Base-by-base conservation (phyloP, 2,888 invertebrate genomes). In the Ommatoiulus sabulosus region DNA sequence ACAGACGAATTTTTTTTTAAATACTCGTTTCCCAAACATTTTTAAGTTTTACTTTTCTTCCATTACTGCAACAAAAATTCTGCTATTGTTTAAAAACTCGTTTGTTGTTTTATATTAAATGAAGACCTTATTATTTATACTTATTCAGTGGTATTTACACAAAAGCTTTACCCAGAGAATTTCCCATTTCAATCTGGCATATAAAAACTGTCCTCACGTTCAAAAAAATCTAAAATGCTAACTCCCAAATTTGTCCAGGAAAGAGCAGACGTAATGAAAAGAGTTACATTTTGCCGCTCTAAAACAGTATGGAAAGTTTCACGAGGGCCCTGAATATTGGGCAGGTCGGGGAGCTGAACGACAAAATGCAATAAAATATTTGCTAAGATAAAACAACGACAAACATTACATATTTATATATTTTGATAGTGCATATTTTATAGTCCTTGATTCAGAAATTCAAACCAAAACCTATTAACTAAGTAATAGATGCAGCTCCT, bases 371-470 rank as follows among this genome's bases (percentile, higher is more conserved):
- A 17, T 63, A 63, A 63, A 63, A 63, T 63, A 63, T 63, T 5
- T 6, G 63, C 63, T 63, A 63, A 63, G 63, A 63, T 63, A 63
- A 63, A 63, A 63, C 63, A 63, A 63, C 63, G 63, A 63, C 63
- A 63, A 63, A 63, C 63, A 63, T 63, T 63, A 63, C 63, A 63
- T 63, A 20, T 63, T 63, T 63, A 63, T 63, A 63, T 63, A 63
- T 63, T 20, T 63, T 20, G 63, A 63, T 63, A 63, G 63, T 63
- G 63, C 63, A 63, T 63, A 63, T 63, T 63, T 63, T 63, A 63
- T 63, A 63, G 63, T 63, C 63, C 63, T 63, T 63, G 63, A 63
- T 63, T 63, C 63, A 63, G 63, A 63, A 63, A 63, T 63, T n/a
- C 63, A 63, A 63, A 63, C 63, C 63, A 63, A 63, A 63, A 63